Base-by-base conservation (phyloP, 2,888 invertebrate genomes). In the Tachystola acroxantha region DNA sequence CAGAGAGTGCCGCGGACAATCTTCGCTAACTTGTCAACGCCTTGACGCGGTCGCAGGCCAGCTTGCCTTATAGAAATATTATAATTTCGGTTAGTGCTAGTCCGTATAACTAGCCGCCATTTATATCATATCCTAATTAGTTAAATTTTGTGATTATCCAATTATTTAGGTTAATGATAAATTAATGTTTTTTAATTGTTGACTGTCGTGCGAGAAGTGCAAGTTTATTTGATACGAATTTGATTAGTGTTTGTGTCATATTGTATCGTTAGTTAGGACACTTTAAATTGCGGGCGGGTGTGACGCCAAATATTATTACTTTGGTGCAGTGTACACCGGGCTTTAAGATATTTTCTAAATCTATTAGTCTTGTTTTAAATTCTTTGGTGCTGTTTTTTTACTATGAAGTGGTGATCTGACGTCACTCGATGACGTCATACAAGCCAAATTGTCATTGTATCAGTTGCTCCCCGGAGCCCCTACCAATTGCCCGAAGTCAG, bases 221-320 rank as follows among this genome's bases (percentile, higher is more conserved):
- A 50, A 46, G 49, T 55, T 58, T 57, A 48, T 64, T 63, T 60
- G 31, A 37, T 16, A n/a, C n/a, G n/a, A 16, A 16, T 16, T 16
- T 4, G 3, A 16, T n/a, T 30, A 40, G 32, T 53, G 46, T 44
- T n/a, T 52, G 75, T 74, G 73, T 74, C 71, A 73, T 75, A 72
- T 68, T 57, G 61, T 66, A 56, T 57, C 50, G 48, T 54, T 62
- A 60, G 64, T 50, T 57, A 55, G 47, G 40, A 33, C 22, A 39
- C 42, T 45, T 52, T 48, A 50, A 50, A 45, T 51, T 46, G 50
- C 43, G 41, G 33, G 42, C 46, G 49, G 45, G 53, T 14, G 50
- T 31, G 46, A 61, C 59, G 64, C 66, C 63, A 62, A 65, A 61
- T 57, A 52, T 24, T 44, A 40, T 24, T 24, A 29, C 39, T 39